These are phyloP conservation scores for Caretta caretta DNA, from an alignment of 2,113 vertebrate genomes.

Conservation along the genomic window DNA sequence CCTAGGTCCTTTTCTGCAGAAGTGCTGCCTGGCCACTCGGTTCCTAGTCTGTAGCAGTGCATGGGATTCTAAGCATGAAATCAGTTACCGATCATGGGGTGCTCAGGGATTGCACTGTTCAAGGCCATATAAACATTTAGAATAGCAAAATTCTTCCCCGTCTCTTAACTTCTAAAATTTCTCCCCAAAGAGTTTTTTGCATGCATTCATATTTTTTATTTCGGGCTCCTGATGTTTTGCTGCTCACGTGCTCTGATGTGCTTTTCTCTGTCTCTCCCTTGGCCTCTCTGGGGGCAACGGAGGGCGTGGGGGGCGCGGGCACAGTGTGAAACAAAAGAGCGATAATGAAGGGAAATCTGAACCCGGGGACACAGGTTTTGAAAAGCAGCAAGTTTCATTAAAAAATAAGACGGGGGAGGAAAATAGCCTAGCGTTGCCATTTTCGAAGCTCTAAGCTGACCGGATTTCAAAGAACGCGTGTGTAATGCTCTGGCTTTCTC, in stretches of 20 bases:
- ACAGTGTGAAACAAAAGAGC: background rate
- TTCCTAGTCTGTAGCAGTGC: no score
- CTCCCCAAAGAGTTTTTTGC: background rate
- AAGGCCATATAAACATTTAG: background rate
- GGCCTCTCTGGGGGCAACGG: background rate
- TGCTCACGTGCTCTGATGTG: background rate
- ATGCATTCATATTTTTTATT: background rate
- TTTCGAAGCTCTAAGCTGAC: constrained; percentile 77
- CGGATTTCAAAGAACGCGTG: constrained; percentile 76
- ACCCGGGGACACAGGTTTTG: constrained; percentile 34
- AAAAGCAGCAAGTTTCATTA: constrained; percentile 54
- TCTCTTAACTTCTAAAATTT: background rate
- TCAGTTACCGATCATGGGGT: background rate
- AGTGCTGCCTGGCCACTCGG: no score
- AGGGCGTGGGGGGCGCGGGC: background rate
- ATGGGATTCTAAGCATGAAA: background rate
- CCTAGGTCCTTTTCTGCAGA: no score
- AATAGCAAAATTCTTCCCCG: rapidly evolving
- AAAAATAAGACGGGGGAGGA: constrained; percentile 65
- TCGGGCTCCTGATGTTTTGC: background rate
- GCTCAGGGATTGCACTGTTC: rapidly evolving
- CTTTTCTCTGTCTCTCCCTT: background rate
- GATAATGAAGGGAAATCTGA: background rate
- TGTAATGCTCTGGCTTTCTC: constrained; percentile 68
- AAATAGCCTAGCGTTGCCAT: constrained; percentile 67